phyloP scores from a whole-genome alignment of 1,140 invertebrate genomes.

The Phymorhynchus buccinoides region DNA sequence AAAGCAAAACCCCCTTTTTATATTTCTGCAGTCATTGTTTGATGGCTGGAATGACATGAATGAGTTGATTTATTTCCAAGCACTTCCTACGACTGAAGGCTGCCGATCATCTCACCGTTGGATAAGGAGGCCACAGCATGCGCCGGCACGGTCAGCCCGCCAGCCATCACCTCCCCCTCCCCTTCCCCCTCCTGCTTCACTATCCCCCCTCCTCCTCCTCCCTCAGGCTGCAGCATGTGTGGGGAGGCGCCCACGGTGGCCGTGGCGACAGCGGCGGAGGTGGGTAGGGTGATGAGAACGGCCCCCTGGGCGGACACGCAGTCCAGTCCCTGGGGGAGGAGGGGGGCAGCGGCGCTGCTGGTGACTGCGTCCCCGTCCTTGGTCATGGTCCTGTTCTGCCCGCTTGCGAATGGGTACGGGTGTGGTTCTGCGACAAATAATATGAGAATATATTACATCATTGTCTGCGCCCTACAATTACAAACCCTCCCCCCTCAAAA shows the following conservation, averaged over 20 bases:
- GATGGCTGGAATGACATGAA: no score
- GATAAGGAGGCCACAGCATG: neutral
- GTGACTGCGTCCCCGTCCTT: neutral
- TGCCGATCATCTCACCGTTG: conserved; percentile 13
- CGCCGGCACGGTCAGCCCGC: neutral
- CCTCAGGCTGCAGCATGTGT: neutral
- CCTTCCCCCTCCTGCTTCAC: conserved; percentile 22
- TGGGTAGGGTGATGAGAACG: conserved; percentile 6
- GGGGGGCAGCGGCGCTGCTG: neutral
- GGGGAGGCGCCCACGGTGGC: neutral
- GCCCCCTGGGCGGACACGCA: neutral
- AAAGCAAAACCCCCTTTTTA: no score
- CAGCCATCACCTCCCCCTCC: neutral
- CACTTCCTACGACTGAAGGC: no score
- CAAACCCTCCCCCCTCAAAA: neutral
- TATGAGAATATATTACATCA: no score
- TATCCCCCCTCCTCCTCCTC: no score
- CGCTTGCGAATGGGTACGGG: neutral
- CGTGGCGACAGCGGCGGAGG: neutral
- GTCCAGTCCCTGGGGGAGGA: no score
- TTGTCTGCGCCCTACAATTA: neutral
- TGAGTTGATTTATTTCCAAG: no score
- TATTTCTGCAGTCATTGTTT: no score
- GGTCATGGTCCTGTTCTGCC: no score
- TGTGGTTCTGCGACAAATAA: neutral